Percentiles rank a stretch among this genome's conserved stretches.
These are phyloP conservation scores for Dermatemys mawii DNA, from an alignment of 2,113 vertebrate species.

Conservation along the genomic window DNA sequence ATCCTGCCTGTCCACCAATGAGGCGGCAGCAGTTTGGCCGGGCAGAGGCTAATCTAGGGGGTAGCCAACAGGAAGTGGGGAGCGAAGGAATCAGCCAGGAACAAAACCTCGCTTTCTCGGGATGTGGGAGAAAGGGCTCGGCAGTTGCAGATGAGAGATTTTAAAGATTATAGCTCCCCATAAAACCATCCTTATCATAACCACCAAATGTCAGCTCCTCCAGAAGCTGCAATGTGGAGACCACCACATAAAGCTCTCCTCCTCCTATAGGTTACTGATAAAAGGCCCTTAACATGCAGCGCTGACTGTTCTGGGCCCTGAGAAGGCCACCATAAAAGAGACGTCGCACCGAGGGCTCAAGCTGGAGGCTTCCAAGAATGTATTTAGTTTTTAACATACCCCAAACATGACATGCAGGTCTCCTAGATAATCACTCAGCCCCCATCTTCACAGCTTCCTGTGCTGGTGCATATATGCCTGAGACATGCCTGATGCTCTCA, in stretches of 20 bases:
- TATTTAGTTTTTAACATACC: neutral
- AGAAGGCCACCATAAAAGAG: neutral
- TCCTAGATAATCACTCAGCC: neutral
- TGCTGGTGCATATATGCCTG: fast-evolving
- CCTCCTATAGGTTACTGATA: neutral
- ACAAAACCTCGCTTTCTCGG: neutral
- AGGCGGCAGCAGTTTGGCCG: neutral
- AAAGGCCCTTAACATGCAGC: neutral
- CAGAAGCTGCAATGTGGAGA: neutral
- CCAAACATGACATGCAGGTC: neutral
- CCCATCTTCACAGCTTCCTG: neutral
- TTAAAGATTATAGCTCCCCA: neutral
- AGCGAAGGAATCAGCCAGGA: neutral
- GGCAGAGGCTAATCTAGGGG: neutral
- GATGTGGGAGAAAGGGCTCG: neutral
- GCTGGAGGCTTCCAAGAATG: neutral
- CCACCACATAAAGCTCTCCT: neutral
- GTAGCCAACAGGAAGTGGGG: neutral
- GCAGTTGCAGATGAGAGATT: neutral
- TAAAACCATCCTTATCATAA: neutral
- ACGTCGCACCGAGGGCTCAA: neutral
- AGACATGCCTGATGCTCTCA: conserved; percentile 56
- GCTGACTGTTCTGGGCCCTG: neutral
- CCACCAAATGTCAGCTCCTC: neutral
- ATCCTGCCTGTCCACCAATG: neutral